Conservation (phyloP, 2,888 invertebrate species). For the Salpingus planirostris region DNA sequence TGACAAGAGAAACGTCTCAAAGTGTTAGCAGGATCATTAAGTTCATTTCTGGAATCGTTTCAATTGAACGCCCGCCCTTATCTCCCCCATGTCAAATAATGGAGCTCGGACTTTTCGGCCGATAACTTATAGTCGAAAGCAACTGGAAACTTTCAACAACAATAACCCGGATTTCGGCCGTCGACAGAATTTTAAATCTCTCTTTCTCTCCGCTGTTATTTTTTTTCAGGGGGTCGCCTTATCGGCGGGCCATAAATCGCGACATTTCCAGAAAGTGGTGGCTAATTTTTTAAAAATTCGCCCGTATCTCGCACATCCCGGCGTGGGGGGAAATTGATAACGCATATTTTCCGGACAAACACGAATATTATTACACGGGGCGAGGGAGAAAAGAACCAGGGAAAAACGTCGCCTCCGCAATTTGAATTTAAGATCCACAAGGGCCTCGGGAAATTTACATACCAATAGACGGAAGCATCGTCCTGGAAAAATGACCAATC, state of each 20-base stretch:
- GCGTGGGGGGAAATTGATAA: conserved; percentile 19
- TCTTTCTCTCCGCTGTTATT: no score
- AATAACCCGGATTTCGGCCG: no score
- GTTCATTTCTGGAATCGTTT: conserved; percentile 21
- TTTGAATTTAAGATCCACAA: conserved; percentile 23
- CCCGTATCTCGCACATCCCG: neutral
- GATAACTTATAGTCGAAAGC: no score
- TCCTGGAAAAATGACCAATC: no score
- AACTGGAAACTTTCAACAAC: no score
- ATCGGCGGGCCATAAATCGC: no score
- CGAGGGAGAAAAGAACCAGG: conserved; percentile 17
- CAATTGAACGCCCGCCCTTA: conserved; percentile 14
- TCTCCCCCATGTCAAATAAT: no score
- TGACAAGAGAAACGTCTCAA: conserved; percentile 30
- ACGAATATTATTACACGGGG: no score
- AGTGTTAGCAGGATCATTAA: conserved; percentile 29
- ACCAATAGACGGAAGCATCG: conserved; percentile 8
- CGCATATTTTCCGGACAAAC: conserved; percentile 21
- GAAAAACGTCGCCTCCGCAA: conserved; percentile 21
- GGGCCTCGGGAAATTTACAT: conserved; percentile 18
- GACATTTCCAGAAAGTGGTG: no score
- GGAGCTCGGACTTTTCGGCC: no score
- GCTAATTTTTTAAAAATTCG: conserved; percentile 6
- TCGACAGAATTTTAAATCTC: no score
- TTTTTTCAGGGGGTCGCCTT: no score